Conservation (phyloP, 1,140 invertebrate species). For the Drosophila sulfurigaster region DNA sequence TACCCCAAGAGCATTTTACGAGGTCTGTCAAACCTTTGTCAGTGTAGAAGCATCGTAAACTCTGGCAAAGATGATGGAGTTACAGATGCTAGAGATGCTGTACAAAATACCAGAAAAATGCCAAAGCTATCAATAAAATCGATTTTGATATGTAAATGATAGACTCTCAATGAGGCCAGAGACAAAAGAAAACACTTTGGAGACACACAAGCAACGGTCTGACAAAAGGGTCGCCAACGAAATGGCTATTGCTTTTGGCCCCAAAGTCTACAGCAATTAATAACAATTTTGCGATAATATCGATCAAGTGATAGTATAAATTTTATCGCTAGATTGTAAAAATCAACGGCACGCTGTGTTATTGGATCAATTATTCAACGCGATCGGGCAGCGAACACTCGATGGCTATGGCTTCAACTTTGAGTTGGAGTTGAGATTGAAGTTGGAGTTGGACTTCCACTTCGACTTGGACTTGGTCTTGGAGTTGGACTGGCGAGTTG, state of each 20-base stretch:
- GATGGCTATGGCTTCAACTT: neutral
- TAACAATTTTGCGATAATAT: conserved; percentile 82
- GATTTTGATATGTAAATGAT: conserved; percentile 71
- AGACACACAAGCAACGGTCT: conserved; percentile 26
- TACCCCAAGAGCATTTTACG: conserved; percentile 52
- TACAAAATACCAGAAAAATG: conserved; percentile 76
- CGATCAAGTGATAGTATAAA: conserved; percentile 68
- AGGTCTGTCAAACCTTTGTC: conserved; percentile 58
- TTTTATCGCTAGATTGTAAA: conserved; percentile 77
- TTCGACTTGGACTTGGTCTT: conserved; percentile 3
- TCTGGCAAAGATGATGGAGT: conserved; percentile 22
- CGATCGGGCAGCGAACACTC: neutral
- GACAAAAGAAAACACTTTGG: conserved; percentile 54
- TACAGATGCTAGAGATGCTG: conserved; percentile 16
- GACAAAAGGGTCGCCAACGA: conserved; percentile 20
- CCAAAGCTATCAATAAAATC: conserved; percentile 52
- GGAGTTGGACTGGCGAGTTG: neutral
- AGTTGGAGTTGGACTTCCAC: conserved; percentile 1
- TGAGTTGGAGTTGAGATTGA: neutral
- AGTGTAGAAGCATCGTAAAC: conserved; percentile 57
- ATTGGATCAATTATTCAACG: conserved; percentile 76
- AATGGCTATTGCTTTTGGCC: conserved; percentile 3
- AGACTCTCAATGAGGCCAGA: conserved; percentile 42
- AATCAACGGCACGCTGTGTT: conserved; percentile 78
- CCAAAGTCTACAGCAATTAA: conserved; percentile 57